Base-by-base conservation (phyloP, 1,140 invertebrate genomes). In the Ectropis grisescens region DNA sequence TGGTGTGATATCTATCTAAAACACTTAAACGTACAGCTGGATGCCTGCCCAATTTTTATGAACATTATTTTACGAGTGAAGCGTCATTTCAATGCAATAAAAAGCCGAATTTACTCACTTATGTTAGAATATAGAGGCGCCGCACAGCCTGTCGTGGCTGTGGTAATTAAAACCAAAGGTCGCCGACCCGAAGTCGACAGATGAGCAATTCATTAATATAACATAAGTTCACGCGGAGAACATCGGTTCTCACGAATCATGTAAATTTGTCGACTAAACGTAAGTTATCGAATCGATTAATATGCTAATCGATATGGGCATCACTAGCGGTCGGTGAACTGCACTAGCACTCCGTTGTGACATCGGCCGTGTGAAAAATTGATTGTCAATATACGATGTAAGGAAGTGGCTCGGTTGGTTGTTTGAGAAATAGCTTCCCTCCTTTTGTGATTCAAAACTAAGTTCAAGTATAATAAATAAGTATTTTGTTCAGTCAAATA, bases 201-300 rank as follows among this genome's bases (percentile, higher is more conserved):
- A 69, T 75, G 75, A 78, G 55, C 70, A 74, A 78, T 75, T 78
- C 75, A 81, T 81, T 81, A 81, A 81, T 78, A 75, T 69, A 75
- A 80, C 75, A 80, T 76, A 69, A 78, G 75, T 76, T 75, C 65
- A 75, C 71, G 67, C 66, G 52, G 67, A 62, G 60, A 55, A 35
- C 55, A 52, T 57, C 42, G 68, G 70, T 78, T 78, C 72, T 78
- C 75, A 78, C 72, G 72, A 71, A 66, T 70, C 70, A 81, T 81
- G 72, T 76, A 75, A 80, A 80, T 81, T 75, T 74, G 72, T 81
- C 67, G 72, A 78, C 68, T 74, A 60, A 68, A 78, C 69, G 70
- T 71, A 71, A 80, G 60, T 76, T 81, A 74, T 76, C 62, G 65
- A 74, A 78, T 81, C 67, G 69, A 81, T 81, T 81, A 81, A 81